Evolutionary conservation across 2,888 invertebrate genomes (phyloP).

Genomic region (Dicycla oo): DNA sequence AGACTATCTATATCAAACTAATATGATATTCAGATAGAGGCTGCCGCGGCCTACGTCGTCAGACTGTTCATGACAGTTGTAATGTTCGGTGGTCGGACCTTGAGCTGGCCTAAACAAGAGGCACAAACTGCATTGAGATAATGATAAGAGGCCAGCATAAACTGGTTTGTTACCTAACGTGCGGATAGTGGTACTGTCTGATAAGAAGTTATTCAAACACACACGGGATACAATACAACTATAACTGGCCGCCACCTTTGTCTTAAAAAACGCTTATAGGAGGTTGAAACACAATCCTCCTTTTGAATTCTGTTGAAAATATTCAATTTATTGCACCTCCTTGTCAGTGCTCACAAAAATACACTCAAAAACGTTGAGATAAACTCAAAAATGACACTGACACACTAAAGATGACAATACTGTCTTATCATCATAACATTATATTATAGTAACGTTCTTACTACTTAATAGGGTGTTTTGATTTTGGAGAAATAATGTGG

Average conservation of each 20-base stretch:
- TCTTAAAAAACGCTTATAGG: neutral
- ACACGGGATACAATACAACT: neutral
- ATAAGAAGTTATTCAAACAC: too few species aligned
- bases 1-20: too few species aligned
- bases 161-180: neutral
- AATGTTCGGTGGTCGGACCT: neutral
- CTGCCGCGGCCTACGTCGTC: neutral
- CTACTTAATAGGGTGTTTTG: neutral
- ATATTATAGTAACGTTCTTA: too few species aligned
- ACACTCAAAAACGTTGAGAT: too few species aligned
- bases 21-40: neutral
- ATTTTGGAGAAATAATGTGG: slow-evolving; percentile 73
- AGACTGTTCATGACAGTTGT: neutral
- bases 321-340: neutral
- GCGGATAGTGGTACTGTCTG: too few species aligned
- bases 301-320: neutral
- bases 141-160: neutral
- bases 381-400: neutral
- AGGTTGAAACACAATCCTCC: neutral
- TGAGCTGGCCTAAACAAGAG: neutral
- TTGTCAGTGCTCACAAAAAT: neutral
- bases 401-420: neutral
- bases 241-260: neutral
- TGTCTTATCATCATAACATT: neutral
- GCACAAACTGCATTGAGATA: neutral